Base-by-base conservation (phyloP, 2,113 vertebrate species). In the Sciurus niger region DNA sequence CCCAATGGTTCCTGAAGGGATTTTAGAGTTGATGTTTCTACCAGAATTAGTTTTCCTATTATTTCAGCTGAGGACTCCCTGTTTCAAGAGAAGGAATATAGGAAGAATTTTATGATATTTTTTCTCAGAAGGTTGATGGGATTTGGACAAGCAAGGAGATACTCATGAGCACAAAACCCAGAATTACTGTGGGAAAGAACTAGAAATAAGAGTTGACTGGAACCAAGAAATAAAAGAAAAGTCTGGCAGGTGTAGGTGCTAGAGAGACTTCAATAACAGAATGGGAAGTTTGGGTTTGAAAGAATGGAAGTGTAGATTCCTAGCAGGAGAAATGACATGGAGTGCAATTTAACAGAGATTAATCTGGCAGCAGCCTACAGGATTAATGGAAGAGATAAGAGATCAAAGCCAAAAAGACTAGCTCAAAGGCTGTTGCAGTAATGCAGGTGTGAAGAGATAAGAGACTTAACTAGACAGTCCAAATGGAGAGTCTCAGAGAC, bases 311-410 rank as follows among this genome's bases (percentile, higher is more conserved):
- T 78, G 18, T 67, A 72, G 63, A 65, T 65, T 76, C 58, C 51
- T 89, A 94, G 73, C 65, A 93, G 76, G 14, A 4, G n/a, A 43
- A 79, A 76, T 93, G 79, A 68, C 74, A 74, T 24, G 77, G 78
- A 63, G 73, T 28, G 16, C n/a, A 24, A 30, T 96, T 93, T 93
- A 73, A 97, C 87, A 46, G 83, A 95, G 84, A 88, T 89, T 77
- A 84, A 94, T 95, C 84, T 95, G 78, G 86, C 79, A 95, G 87
- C 92, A 86, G 89, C 40, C 79, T 87, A 25, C 63, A 93, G 74
- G 84, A 93, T 93, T 96, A 95, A 97, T 90, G 92, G 94, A 97
- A 92, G 60, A 96, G 96, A 97, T 97, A 97, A 97, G 90, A 94
- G 92, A 95, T 96, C 94, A 98, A 97, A 97, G 90, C 72, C 67